Conservation (phyloP, 35 echinoderm and acorn worm genomes). For the Ptychodera flava region DNA sequence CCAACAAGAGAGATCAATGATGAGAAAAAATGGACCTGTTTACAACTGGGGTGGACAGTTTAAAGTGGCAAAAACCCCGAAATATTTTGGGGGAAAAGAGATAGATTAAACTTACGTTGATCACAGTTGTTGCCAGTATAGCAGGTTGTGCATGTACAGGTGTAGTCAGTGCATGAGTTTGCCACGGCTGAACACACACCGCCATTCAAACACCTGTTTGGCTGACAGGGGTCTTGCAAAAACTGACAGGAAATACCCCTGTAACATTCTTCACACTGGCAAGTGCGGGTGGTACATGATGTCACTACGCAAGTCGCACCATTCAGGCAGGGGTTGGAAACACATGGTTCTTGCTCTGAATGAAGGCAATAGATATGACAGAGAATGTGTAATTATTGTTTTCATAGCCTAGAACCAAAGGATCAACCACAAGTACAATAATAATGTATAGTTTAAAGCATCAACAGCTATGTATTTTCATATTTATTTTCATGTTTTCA, state of each 20-base stretch:
- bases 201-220: conserved; percentile 64
- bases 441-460: too few species aligned
- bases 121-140: conserved; percentile 79
- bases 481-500: too few species aligned
- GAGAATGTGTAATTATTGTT: too few species aligned
- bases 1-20: too few species aligned
- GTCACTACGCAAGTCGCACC: conserved; percentile 51
- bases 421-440: too few species aligned
- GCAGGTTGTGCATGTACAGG: conserved; percentile 46
- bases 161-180: conserved; percentile 57
- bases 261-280: conserved; percentile 36
- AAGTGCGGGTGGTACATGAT: conserved; percentile 25
- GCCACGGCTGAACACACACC: conserved; percentile 37
- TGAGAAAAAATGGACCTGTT: not conserved
- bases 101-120: conserved; percentile 42
- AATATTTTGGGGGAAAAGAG: too few species aligned
- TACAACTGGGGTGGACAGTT: not conserved
- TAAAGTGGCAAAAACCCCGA: not conserved
- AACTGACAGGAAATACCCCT: conserved; percentile 30
- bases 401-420: too few species aligned
- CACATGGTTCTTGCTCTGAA: conserved; percentile 15
- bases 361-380: too few species aligned
- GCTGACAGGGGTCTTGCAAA: conserved; percentile 40
- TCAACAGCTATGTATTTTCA: too few species aligned
- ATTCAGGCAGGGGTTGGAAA: conserved; percentile 65